Base-by-base conservation (phyloP, 2,888 invertebrate species). In the Lycia hirtaria region DNA sequence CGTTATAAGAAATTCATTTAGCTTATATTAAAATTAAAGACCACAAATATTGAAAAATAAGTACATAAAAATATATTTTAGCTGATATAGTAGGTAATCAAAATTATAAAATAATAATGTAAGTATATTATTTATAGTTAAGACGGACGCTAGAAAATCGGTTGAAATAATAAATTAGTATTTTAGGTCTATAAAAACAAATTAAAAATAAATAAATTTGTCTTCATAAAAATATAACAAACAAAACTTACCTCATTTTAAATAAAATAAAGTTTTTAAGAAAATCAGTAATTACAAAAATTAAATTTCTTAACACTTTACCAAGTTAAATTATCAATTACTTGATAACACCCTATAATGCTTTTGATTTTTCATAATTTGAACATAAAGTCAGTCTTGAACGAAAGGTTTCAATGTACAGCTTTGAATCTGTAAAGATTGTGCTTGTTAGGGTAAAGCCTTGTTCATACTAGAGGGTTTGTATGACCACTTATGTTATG, bases 371-470 rank as follows among this genome's bases (percentile, higher is more conserved):
- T 30, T 15, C 14, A 17, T 30, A 33, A 32, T 7, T 22, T 3
- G 24, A 26, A 17, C 24, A 12, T 10, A 28, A 4, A 20, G 14
- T 30, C 38, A 32, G 40, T 33, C 32, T 24, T 17, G 22, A 19
- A 17, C 50, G 7, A 28, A 40, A 19, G 17, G 10, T 50, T 38
- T 19, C 7, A 50, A n/a, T 52, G 22, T 20, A 28, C 40, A 22
- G 33, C 35, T 45, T 51, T 40, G 33, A 32, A 43, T 9, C 32
- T 45, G 20, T 48, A 37, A n/a, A 30, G 51, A 45, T 47, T 49
- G 14, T 12, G 5, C 14, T 4, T 20, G 43, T 32, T 38, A 30
- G 14, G 30, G 22, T 61, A 51, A 63, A 50, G 63, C 26, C 12
- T 28, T 1, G 33, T 53, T 48, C 50, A 56, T 19, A 48, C 10